Evolutionary conservation across 2,888 invertebrate species (phyloP), one percentile per base, ranked within the genome.

Genomic region (Athalia rosae): DNA sequence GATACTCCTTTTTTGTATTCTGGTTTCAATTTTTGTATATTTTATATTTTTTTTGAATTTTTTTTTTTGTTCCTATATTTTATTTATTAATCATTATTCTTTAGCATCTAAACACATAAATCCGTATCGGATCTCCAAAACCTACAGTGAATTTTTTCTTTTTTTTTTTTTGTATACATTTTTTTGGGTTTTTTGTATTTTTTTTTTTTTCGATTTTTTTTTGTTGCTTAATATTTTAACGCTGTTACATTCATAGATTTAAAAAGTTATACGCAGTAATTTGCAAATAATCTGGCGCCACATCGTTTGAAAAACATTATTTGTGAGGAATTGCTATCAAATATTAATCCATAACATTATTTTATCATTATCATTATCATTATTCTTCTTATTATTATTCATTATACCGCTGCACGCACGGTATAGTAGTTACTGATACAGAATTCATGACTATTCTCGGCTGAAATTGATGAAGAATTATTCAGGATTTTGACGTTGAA

Each of bases 191-290:
- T 76, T 76, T 56, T 59, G 43, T 76, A 66, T 79, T 80, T 84
- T 80, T 82, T 82, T 81, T 81, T 81, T 79, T 79, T 81, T 82
- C 83, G 76, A 79, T 78, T 61, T 76, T 47, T 63, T 63, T 74
- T 83, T 84, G 85, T 85, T 87, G 85, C 85, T 85, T 86, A 84
- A 84, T 85, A 85, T 81, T 62, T 77, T 77, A 87, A 87, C 86
- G 87, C 85, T 82, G 85, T 88, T 87, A 88, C 87, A 88, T 86
- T 85, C 86, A 86, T 87, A 89, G 85, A 87, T 82, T 87, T 85
- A 84, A 83, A 87, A 83, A 84, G 83, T 88, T 87, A 88, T 84
- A 88, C 85, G 84, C 85, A 85, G 83, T 85, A 82, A 84, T 83
- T 85, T 83, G 80, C 79, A 78, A 78, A 80, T 77, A 81, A 80